Base-by-base conservation (phyloP, 1,140 invertebrate species). In the Eriosoma lanigerum region DNA sequence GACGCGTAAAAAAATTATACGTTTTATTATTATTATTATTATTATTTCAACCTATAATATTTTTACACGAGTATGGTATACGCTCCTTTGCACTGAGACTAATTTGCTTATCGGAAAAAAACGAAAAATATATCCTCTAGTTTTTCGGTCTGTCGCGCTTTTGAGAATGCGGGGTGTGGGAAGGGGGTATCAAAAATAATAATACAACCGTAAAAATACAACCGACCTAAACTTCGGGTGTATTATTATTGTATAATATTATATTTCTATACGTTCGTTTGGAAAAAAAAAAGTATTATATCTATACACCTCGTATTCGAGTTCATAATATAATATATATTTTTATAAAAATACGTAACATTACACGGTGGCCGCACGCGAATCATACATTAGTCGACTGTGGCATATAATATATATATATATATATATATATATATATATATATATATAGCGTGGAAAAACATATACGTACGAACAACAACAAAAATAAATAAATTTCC, bases 31-130 rank as follows among this genome's bases (percentile, higher is more conserved):
- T n/a, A 26, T 62, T 24, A 29, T 32, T 32, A 64, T 38, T 60
- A 32, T 38, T 64, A 32, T 64, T 64, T 64, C 3, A 10, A 1
- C 9, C 26, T 3, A n/a, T n/a, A n/a, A n/a, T n/a, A n/a, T n/a
- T n/a, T n/a, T n/a, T n/a, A n/a, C n/a, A n/a, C n/a, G n/a, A n/a
- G n/a, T n/a, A n/a, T n/a, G n/a, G n/a, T n/a, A n/a, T n/a, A 62
- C 19, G 4, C 24, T 24, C 58, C 15, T 19, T 21, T 10, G 2
- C n/a, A n/a, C 29, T n/a, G 8, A 1, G 0, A 29, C 13, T 64
- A 32, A 32, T 64, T 64, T 38, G 60, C 60, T 64, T 64, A 64
- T 64, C 60, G 60, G 32, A 64, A 64, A n/a, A n/a, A n/a, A n/a
- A n/a, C n/a, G n/a, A n/a, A n/a, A n/a, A n/a, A n/a, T n/a, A 64